phyloP scores from a whole-genome alignment of 2,113 vertebrate species.

The Nothoprocta pentlandii region DNA sequence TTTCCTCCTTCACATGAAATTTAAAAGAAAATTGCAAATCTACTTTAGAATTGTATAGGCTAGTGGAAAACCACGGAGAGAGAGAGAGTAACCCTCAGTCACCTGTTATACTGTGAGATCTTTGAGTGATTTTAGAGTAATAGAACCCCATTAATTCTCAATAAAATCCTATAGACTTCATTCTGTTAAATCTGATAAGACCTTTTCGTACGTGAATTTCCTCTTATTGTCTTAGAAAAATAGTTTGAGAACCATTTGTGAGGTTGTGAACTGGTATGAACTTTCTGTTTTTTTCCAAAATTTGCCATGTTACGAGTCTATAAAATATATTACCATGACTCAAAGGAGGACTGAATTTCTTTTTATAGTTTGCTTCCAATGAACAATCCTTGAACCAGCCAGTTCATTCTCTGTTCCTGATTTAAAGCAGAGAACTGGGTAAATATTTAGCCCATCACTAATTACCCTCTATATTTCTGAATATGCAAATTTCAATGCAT shows the following conservation, averaged over 20 bases:
- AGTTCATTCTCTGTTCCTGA: conserved; percentile 29
- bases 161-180: neutral
- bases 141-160: neutral
- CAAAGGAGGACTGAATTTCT: neutral
- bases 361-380: conserved; percentile 17
- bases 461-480: conserved; percentile 65
- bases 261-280: conserved; percentile 9
- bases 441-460: conserved; percentile 73
- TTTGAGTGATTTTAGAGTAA: neutral
- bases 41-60: neutral
- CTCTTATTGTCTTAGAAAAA: neutral
- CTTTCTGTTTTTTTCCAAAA: neutral
- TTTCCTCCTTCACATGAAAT: neutral
- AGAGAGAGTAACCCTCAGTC: neutral
- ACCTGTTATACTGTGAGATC: neutral
- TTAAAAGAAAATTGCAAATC: neutral
- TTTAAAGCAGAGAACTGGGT: conserved; percentile 55
- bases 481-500: conserved; percentile 67
- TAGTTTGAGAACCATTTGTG: neutral
- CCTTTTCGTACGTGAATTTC: neutral
- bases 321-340: conserved; percentile 25
- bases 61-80: neutral
- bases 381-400: conserved; percentile 43
- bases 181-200: neutral
- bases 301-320: neutral